Evolutionary conservation across 2,888 invertebrate genomes (phyloP).

Genomic region (Schizaphis graminum): DNA sequence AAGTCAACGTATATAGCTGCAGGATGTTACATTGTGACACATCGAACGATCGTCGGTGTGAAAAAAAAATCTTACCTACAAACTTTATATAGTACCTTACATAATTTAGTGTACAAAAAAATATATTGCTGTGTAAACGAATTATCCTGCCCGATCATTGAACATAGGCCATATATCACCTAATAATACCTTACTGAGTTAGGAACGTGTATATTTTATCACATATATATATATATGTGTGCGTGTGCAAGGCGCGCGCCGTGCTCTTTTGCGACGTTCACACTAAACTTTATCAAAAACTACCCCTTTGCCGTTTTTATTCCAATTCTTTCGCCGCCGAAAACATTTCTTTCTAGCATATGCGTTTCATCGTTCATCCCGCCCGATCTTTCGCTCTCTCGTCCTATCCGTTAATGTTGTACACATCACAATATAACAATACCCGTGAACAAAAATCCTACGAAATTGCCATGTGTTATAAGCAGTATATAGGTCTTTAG

Average conservation of each 20-base stretch:
- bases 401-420: background rate
- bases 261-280: background rate
- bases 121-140: background rate
- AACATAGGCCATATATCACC: background rate
- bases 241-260: background rate
- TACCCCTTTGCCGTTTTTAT: slow-evolving; percentile 15
- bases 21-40: background rate
- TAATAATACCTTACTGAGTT: background rate
- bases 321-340: background rate
- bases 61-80: background rate
- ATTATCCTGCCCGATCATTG: background rate
- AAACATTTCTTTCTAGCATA: background rate
- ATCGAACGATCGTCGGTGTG: background rate
- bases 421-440: no score
- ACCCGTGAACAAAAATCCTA: background rate
- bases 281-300: slow-evolving; percentile 39
- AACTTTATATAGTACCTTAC: background rate
- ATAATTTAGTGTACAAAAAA: background rate
- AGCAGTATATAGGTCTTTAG: background rate
- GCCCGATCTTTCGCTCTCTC: background rate
- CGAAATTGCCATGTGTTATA: background rate
- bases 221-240: background rate
- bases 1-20: background rate
- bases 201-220: background rate
- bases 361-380: background rate